phyloP scores from a whole-genome alignment of 2,888 invertebrate genomes.

The Limnephilus auricula region DNA sequence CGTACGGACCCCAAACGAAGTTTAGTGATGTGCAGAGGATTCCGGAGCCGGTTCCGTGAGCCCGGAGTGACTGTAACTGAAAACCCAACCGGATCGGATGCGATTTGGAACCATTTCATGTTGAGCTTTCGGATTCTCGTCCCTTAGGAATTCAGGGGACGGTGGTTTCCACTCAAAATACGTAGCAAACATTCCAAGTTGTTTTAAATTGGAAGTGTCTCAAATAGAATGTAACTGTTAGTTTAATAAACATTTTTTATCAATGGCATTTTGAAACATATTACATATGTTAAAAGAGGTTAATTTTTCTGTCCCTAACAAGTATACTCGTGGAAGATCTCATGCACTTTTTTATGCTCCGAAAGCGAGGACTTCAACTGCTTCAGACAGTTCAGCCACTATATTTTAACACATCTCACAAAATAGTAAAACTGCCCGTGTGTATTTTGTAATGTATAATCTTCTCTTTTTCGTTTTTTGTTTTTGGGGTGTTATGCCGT shows the following conservation, averaged over 20 bases:
- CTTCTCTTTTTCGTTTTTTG: no score
- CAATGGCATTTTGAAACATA: no score
- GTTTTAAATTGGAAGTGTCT: not conserved
- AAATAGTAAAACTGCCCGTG: no score
- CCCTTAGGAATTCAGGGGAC: not conserved
- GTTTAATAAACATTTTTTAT: not conserved
- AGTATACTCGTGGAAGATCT: no score
- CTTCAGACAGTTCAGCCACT: no score
- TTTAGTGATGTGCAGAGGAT: not conserved
- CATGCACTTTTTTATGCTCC: no score
- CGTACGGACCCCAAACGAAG: not conserved
- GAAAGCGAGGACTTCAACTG: no score
- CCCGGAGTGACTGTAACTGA: not conserved
- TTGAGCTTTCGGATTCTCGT: not conserved
- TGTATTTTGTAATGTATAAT: no score
- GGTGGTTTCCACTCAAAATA: not conserved
- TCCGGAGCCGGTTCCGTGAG: not conserved
- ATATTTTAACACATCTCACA: no score
- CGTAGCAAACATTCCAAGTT: not conserved
- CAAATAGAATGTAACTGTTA: not conserved
- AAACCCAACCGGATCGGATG: not conserved
- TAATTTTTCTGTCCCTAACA: no score
- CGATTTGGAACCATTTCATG: not conserved
- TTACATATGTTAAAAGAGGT: no score
- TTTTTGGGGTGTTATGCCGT: no score